Evolutionary conservation across 2,113 vertebrate genomes (phyloP).

Genomic region (Puntigrus tetrazona): DNA sequence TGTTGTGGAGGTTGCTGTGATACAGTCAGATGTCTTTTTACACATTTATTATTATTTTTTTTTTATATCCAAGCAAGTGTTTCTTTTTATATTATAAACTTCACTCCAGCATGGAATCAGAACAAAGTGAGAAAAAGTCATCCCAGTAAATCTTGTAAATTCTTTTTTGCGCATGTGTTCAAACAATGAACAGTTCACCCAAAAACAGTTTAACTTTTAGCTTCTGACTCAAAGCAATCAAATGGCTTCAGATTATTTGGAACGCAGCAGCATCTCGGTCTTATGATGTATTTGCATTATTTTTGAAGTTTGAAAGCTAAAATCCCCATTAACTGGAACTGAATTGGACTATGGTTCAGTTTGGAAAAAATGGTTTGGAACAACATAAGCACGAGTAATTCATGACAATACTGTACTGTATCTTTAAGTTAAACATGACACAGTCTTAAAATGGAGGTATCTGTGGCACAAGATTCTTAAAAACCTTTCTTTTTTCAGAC

Average conservation of each 20-base stretch:
- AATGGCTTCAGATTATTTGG: neutral
- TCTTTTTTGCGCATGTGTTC: neutral
- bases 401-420: neutral
- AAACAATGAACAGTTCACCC: neutral
- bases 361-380: neutral
- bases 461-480: neutral
- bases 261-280: neutral
- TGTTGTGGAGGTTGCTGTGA: slow-evolving; percentile 46
- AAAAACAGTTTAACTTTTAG: neutral
- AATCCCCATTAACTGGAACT: neutral
- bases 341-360: neutral
- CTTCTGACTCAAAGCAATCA: neutral
- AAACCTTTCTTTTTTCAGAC: neutral
- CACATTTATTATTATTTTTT: slow-evolving; percentile 57
- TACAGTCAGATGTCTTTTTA: slow-evolving; percentile 58
- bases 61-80: slow-evolving; percentile 69
- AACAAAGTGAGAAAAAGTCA: slow-evolving; percentile 65
- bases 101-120: slow-evolving; percentile 71
- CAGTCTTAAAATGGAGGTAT: neutral
- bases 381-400: neutral
- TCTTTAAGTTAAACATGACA: neutral
- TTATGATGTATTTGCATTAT: neutral
- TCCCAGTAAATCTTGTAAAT: slow-evolving; percentile 60
- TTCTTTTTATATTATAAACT: slow-evolving; percentile 79
- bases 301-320: neutral